Evolutionary conservation across 2,113 vertebrate species (phyloP).

Genomic region (Tetrax tetrax): DNA sequence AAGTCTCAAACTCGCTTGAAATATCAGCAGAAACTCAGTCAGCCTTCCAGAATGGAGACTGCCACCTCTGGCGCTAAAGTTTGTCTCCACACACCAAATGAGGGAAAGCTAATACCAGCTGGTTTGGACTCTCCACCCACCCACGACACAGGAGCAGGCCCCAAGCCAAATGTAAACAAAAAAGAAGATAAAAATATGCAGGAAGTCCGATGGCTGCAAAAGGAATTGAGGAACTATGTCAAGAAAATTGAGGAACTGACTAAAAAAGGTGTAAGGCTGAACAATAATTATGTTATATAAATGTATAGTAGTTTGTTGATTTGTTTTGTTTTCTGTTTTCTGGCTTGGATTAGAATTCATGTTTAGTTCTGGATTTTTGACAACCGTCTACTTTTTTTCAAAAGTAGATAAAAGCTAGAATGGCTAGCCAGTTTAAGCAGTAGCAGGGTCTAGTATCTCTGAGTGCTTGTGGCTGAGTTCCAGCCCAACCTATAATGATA

Average conservation of each 20-base stretch:
- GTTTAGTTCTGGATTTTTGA: background rate
- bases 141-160: constrained; percentile 54
- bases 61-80: constrained; percentile 57
- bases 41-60: constrained; percentile 42
- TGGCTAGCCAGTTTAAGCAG: background rate
- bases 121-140: constrained; percentile 68
- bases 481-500: background rate
- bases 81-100: constrained; percentile 59
- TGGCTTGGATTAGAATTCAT: background rate
- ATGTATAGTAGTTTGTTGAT: background rate
- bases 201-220: constrained; percentile 80
- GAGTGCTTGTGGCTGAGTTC: background rate
- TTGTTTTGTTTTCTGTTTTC: background rate
- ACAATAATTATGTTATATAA: background rate
- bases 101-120: background rate
- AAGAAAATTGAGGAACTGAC: constrained; percentile 85
- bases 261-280: constrained; percentile 79
- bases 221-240: constrained; percentile 84
- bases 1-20: background rate
- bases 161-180: background rate
- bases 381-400: background rate
- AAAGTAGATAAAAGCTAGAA: background rate
- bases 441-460: background rate
- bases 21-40: background rate
- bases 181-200: constrained; percentile 53